Percentiles rank a stretch among this genome's conserved stretches.
These are phyloP conservation scores for Brevimyrus niger DNA, from an alignment of 2,113 vertebrate species.

Conservation along the genomic window DNA sequence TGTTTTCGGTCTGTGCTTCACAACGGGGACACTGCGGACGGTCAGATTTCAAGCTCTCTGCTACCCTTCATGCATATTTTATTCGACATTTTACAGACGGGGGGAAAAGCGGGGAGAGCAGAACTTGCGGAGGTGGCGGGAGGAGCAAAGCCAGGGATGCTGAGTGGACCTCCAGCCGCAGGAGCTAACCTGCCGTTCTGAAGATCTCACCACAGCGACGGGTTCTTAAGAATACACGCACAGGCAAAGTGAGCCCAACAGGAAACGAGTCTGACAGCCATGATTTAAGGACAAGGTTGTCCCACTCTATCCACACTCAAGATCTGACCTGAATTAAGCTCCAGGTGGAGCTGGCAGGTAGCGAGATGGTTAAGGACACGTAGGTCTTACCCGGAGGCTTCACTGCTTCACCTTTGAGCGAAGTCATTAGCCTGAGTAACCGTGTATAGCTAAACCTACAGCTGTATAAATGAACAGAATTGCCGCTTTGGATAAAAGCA, in stretches of 20 bases:
- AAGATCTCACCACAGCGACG: neutral
- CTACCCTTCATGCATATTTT: neutral
- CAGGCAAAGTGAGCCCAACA: neutral
- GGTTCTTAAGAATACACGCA: neutral
- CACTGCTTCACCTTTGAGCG: neutral
- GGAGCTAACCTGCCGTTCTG: neutral
- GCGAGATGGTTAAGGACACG: neutral
- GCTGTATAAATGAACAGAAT: neutral
- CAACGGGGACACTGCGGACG: neutral
- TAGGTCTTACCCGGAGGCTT: neutral
- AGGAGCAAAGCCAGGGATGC: neutral
- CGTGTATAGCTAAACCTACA: neutral
- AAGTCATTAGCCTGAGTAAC: neutral
- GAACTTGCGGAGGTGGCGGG: neutral
- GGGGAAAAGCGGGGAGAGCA: neutral
- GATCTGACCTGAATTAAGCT: neutral
- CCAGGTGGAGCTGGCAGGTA: neutral
- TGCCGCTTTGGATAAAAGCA: neutral
- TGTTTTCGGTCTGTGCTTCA: conserved; percentile 36
- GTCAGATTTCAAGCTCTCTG: neutral
- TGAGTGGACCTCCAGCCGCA: neutral
- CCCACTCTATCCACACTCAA: neutral
- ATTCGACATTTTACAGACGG: conserved; percentile 8
- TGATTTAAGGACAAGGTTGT: neutral
- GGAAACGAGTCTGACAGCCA: neutral